Evolutionary conservation across 2,797 vertebrate species (phyloP), one percentile per base, ranked within the genome.

Genomic region (Hippoglossus hippoglossus): DNA sequence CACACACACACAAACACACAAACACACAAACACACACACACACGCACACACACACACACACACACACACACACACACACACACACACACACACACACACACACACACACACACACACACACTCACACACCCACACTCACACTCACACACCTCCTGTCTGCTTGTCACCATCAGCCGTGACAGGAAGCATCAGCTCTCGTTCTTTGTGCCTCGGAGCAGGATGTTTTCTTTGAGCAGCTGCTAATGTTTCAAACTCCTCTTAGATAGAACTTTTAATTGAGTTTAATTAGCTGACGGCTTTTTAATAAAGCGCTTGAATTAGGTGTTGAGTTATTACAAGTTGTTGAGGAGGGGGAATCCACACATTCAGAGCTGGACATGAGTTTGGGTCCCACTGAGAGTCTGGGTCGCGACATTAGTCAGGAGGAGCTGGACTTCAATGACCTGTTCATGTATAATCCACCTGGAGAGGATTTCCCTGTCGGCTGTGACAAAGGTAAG

Each of bases 351-450:
- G 11, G 22, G 8, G 41, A 24, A 39, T 18, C 44, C 0, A 5
- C 6, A 28, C 44, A n/a, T 15, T 70, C 1, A 26, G 19, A 68
- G 24, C 13, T 69, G 65, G 79, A 84, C 52, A 93, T 93, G 91
- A 81, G 75, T 63, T 74, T 89, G 83, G 89, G 71, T 57, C 86
- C 85, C 22, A 71, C 73, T 2, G 93, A 73, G 24, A 88, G 68
- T 22, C 69, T 93, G 53, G 77, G 72, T 49, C 91, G 75, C 52
- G 92, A 86, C 90, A 94, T 93, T 69, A 89, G 93, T 36, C 95
- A 96, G 74, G 96, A 96, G 68, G 97, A 99, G 60, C 72, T 97
- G 84, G 96, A 98, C 90, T 98, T 99, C 83, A 95, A 95, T 6
- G 95, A 96, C 49, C 89, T 98, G 75, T 97, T 99, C 91, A 91